phyloP scores from a whole-genome alignment of 2,797 vertebrate species.

The Orestias chungarensis region DNA sequence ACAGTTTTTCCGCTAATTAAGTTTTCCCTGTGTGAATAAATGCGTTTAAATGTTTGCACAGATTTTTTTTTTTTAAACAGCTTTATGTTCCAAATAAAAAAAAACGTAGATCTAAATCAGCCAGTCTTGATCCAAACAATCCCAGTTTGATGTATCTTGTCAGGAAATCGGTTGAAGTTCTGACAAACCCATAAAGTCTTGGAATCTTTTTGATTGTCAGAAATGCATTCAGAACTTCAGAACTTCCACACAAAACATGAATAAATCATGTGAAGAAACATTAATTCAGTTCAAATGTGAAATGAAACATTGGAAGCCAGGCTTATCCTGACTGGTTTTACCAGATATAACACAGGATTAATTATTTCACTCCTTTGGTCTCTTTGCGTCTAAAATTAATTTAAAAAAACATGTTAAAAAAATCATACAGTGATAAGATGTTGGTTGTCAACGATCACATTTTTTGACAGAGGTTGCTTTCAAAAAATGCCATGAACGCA shows the following conservation, averaged over 20 bases:
- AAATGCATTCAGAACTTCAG: slow-evolving; percentile 44
- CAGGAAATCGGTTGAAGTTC: slow-evolving; percentile 31
- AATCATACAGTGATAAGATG: neutral
- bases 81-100: too few species aligned
- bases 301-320: neutral
- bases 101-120: neutral
- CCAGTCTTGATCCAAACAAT: slow-evolving; percentile 32
- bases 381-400: neutral
- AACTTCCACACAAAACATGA: slow-evolving; percentile 44
- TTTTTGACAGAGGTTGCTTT: slow-evolving; percentile 2
- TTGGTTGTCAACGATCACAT: neutral
- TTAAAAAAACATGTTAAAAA: neutral
- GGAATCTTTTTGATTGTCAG: slow-evolving; percentile 37
- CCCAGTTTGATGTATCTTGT: slow-evolving; percentile 34
- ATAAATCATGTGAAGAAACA: slow-evolving; percentile 26
- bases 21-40: too few species aligned
- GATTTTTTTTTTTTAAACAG: too few species aligned
- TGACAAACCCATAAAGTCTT: slow-evolving; percentile 50
- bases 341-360: neutral
- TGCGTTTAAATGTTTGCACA: neutral
- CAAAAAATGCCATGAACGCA: slow-evolving; percentile 11
- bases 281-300: neutral
- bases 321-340: neutral
- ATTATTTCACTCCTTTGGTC: neutral
- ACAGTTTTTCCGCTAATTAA: too few species aligned